Evolutionary conservation across 2,113 vertebrate species (phyloP), one percentile per base, ranked within the genome.

Genomic region (Narcine bancroftii): DNA sequence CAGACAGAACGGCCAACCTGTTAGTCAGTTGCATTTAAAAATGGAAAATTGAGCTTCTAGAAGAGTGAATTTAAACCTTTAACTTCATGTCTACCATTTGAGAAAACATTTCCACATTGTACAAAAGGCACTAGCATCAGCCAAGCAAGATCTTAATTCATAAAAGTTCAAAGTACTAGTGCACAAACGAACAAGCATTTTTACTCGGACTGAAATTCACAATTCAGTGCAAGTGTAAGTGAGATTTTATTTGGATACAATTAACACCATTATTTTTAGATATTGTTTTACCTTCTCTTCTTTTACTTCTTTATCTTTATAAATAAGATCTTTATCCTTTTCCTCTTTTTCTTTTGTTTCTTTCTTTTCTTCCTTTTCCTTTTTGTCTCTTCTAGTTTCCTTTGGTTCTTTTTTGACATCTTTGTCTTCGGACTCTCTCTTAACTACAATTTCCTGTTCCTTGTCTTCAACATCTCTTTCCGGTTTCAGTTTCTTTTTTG

Each of bases 331-430:
- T 93, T 97, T 95, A 69, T 95, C 93, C 94, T 97, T 94, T 93
- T 98, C 97, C 94, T 96, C 97, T 93, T 97, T 98, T 93, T 98
- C 97, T 95, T 96, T 96, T 93, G 97, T 95, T 96, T 98, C 93
- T 94, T 94, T 95, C 96, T 97, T 95, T 96, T 98, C 95, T 95
- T 97, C 89, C 96, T 95, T 94, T 94, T 97, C 92, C 95, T 96
- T 95, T 95, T 97, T 93, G 95, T 47, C 56, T 96, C 96, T 92
- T 79, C 76, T 92, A 29, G 24, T 36, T 83, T 81, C 76, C 83
- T 81, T 92, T 89, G 94, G 95, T 93, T 95, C 96, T 95, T 96
- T 97, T 93, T 93, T 96, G 66, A 96, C 96, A 94, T 94, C 96
- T 93, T 96, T 96, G 93, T 97, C 96, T 93, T 98, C 98, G 83